Conservation (phyloP, 2,888 invertebrate species). For the Gymnocheta viridis region DNA sequence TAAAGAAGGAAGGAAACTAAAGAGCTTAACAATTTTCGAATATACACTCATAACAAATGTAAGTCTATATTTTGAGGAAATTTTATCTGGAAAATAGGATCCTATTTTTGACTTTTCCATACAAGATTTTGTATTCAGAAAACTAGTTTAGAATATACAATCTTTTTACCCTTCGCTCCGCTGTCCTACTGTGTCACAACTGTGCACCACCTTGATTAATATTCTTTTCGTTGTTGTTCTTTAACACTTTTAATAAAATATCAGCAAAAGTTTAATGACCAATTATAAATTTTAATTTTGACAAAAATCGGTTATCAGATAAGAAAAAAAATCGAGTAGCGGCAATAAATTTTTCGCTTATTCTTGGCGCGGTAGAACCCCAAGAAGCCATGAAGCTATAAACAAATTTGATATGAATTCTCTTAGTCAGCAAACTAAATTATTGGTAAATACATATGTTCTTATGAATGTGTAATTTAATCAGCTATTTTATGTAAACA, state of each 20-base stretch:
- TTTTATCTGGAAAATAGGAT: too few species aligned
- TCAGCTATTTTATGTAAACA: conserved; percentile 21
- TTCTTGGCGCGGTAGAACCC: neutral
- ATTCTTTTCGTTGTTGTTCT: neutral
- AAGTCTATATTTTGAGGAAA: too few species aligned
- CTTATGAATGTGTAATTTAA: neutral
- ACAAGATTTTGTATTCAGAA: too few species aligned
- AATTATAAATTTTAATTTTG: neutral
- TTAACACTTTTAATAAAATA: neutral
- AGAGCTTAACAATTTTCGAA: too few species aligned
- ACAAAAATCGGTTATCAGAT: neutral
- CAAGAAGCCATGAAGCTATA: neutral
- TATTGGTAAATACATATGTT: neutral
- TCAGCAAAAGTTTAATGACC: conserved; percentile 2
- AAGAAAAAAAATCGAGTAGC: neutral
- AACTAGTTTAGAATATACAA: too few species aligned
- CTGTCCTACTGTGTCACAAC: too few species aligned
- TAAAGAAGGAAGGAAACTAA: too few species aligned
- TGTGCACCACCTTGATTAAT: too few species aligned
- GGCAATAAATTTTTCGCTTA: neutral
- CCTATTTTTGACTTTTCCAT: too few species aligned
- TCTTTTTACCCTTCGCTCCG: too few species aligned
- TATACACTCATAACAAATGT: too few species aligned
- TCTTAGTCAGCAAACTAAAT: neutral
- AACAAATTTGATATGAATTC: neutral